Conservation (phyloP, 2,888 invertebrate genomes). For the Aphodius granarius region DNA sequence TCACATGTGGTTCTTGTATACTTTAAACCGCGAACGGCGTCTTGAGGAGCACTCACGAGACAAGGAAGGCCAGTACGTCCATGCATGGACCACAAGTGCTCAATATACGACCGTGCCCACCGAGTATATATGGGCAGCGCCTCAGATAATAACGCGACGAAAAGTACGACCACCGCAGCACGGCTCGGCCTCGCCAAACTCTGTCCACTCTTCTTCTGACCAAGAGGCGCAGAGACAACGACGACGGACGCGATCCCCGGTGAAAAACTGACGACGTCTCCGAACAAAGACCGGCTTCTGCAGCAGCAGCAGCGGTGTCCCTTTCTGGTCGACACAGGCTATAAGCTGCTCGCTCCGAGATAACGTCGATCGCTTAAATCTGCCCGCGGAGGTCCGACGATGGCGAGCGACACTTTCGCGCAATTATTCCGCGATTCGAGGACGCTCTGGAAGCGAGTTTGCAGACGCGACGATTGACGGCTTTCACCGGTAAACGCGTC, state of each 20-base stretch:
- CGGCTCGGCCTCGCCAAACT: slow-evolving; percentile 7
- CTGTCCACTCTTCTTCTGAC: neutral
- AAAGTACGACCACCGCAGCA: slow-evolving; percentile 23
- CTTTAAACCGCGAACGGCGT: neutral
- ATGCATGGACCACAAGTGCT: slow-evolving; percentile 27
- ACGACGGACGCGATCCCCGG: neutral
- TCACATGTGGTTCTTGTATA: neutral
- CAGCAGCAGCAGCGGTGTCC: neutral
- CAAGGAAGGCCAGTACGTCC: neutral
- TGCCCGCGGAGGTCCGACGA: neutral
- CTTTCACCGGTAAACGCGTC: neutral
- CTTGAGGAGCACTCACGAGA: neutral
- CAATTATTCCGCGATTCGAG: neutral
- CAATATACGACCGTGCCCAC: slow-evolving; percentile 26
- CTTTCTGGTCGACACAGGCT: neutral
- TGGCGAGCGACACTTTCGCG: slow-evolving; percentile 7
- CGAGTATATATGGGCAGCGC: slow-evolving; percentile 38
- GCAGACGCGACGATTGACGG: slow-evolving; percentile 10
- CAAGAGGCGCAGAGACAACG: neutral
- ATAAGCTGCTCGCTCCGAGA: slow-evolving; percentile 1
- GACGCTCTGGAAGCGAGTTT: neutral
- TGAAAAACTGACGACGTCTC: neutral
- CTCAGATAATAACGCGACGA: slow-evolving; percentile 38
- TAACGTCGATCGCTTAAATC: slow-evolving; percentile 25
- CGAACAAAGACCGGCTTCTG: neutral